These are phyloP conservation scores for Siderastrea radians DNA, from an alignment of 92 coral and sea anemone genomes.

Conservation along the genomic window DNA sequence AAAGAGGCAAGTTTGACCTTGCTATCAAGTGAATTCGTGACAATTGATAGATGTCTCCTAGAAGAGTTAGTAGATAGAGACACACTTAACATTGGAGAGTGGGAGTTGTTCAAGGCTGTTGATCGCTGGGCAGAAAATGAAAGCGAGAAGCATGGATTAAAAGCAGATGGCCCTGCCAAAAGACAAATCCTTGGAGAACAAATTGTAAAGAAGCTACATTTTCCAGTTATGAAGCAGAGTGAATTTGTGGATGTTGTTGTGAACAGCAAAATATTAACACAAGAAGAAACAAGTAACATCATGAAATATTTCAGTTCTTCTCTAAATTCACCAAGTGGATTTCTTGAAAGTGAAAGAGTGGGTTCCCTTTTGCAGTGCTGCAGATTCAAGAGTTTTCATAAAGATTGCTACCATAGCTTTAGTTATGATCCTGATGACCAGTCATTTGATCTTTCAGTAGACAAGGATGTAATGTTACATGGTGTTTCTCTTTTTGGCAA, in stretches of 20 bases:
- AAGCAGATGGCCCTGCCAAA: neutral
- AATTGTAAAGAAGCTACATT: neutral
- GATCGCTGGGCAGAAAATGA: neutral
- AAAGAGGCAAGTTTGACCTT: no score
- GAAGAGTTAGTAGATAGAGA: neutral
- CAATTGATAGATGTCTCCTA: neutral
- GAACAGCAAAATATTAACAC: neutral
- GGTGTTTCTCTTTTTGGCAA: no score
- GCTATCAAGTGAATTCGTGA: no score
- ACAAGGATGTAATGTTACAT: no score
- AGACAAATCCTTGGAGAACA: neutral
- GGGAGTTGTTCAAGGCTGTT: neutral
- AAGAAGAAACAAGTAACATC: neutral
- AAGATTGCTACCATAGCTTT: no score
- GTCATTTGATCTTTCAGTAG: no score
- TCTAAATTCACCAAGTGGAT: no score
- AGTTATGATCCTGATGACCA: no score
- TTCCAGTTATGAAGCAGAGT: neutral
- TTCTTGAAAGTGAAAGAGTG: no score
- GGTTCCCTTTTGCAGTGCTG: no score
- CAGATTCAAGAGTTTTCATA: no score
- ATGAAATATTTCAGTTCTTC: neutral
- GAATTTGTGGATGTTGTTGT: neutral
- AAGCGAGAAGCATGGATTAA: neutral
- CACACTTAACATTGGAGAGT: neutral